Percentiles rank a stretch among this genome's conserved stretches.
phyloP scores from a whole-genome alignment of 2,113 vertebrate genomes.

The Hippotragus niger region DNA sequence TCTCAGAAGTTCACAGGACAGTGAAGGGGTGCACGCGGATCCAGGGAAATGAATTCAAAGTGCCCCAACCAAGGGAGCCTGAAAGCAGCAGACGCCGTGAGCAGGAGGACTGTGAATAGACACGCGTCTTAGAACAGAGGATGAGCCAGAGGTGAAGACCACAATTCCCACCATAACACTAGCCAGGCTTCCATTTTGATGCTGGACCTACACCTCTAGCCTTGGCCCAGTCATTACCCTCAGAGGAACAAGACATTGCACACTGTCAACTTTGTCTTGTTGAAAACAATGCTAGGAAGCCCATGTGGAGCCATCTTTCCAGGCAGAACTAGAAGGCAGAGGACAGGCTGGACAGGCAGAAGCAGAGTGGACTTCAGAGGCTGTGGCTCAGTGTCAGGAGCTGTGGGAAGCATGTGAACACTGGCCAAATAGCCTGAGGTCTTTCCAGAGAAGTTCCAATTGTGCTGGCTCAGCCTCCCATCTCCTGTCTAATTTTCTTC shows the following conservation, averaged over 20 bases:
- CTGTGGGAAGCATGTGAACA: not conserved
- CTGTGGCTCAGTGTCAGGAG: not conserved
- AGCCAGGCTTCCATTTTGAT: not conserved
- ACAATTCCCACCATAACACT: not conserved
- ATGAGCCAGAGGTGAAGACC: not conserved
- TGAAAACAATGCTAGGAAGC: not conserved
- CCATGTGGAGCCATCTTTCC: not conserved
- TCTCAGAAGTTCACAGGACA: not conserved
- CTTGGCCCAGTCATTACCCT: not conserved
- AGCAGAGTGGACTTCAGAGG: not conserved
- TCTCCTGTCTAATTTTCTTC: not conserved
- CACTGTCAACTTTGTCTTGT: not conserved
- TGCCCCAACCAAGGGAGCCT: not conserved
- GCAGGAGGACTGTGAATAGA: not conserved
- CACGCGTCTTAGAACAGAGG: not conserved
- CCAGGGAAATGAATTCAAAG: not conserved
- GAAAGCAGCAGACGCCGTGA: not conserved
- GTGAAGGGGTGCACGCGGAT: not conserved
- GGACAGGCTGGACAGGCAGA: not conserved
- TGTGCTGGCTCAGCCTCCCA: not conserved
- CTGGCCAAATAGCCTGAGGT: not conserved
- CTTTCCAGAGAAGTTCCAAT: not conserved
- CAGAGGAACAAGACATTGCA: not conserved
- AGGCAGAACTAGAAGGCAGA: not conserved
- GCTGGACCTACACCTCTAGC: not conserved